Evolutionary conservation across 2,888 invertebrate species (phyloP), one percentile per base, ranked within the genome.

Genomic region (Agrochola litura): DNA sequence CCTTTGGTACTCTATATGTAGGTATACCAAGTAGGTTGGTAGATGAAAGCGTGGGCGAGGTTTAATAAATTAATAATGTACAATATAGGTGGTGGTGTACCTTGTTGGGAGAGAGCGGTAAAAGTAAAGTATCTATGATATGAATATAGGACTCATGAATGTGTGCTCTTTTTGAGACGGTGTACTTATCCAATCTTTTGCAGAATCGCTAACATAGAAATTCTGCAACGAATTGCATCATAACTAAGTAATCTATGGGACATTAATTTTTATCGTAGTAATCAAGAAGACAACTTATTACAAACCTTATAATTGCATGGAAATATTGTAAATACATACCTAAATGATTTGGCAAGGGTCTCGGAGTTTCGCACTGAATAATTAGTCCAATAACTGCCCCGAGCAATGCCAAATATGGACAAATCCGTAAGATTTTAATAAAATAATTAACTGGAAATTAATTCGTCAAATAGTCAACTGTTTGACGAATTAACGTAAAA

Each of bases 21-120:
- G 25, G 56, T 83, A 82, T 74, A 79, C 2, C 3, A 68, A 70
- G 70, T 81, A 81, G 60, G 70, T 81, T 77, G 56, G 67, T 76
- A 74, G 69, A 74, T 66, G 64, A 19, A 68, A 76, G 69, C 67
- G 83, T 86, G 88, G 86, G 88, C 58, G 88, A 80, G 73, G 77
- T 76, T 79, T 82, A 69, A 82, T 87, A 77, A 83, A 83, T 79
- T 74, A 83, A 67, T 87, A 86, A 79, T 82, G 75, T 69, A 77
- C 41, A 70, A 1, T 68, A 58, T 30, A 80, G n/a, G 52, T 76
- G 54, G 54, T 77, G 46, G 58, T 77, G 22, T 74, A 69, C n/a
- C 22, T 76, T 86, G 67, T 54, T 64, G 41, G 10, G 66, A 52
- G 54, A 54, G 70, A 30, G 75, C n/a, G 25, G 25, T 68, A 49